Conservation (phyloP, 2,113 vertebrate genomes). For the Callipepla californica region DNA sequence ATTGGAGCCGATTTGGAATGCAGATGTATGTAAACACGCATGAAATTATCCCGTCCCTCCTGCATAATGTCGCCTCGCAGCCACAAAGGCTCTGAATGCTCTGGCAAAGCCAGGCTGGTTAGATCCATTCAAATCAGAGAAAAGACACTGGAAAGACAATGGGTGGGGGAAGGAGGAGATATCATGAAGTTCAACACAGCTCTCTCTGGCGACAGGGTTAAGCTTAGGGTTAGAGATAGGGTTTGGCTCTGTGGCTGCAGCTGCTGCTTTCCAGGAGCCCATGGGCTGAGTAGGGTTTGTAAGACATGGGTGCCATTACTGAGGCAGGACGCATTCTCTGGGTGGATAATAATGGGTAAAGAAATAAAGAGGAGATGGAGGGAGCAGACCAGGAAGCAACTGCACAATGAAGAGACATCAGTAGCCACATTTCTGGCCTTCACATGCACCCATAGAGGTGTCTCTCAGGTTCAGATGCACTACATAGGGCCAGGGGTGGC, state of each 20-base stretch:
- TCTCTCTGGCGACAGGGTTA: not conserved
- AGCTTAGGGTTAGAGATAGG: not conserved
- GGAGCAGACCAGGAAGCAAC: not conserved
- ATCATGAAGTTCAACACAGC: not conserved
- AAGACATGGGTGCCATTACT: not conserved
- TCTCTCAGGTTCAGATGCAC: not conserved
- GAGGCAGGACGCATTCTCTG: not conserved
- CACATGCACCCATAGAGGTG: not conserved
- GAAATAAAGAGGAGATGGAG: not conserved
- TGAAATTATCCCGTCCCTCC: constrained; percentile 61
- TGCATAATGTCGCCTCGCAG: constrained; percentile 12
- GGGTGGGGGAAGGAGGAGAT: not conserved
- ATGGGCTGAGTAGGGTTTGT: not conserved
- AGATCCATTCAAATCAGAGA: not conserved
- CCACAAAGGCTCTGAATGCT: not conserved
- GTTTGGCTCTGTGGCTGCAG: too few relatives aligned
- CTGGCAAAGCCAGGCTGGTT: not conserved
- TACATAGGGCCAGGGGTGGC: not conserved
- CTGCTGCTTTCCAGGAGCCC: not conserved
- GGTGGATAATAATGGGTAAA: not conserved
- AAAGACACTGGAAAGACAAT: not conserved
- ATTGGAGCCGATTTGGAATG: constrained; percentile 59
- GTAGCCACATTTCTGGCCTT: not conserved
- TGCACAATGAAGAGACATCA: not conserved
- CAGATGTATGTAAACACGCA: constrained; percentile 71